A percentile compares a stretch with the other conserved stretches of the same genome.
These are phyloP conservation scores for Corythaeola cristata DNA, from an alignment of 2,113 vertebrate genomes.

Conservation along the genomic window DNA sequence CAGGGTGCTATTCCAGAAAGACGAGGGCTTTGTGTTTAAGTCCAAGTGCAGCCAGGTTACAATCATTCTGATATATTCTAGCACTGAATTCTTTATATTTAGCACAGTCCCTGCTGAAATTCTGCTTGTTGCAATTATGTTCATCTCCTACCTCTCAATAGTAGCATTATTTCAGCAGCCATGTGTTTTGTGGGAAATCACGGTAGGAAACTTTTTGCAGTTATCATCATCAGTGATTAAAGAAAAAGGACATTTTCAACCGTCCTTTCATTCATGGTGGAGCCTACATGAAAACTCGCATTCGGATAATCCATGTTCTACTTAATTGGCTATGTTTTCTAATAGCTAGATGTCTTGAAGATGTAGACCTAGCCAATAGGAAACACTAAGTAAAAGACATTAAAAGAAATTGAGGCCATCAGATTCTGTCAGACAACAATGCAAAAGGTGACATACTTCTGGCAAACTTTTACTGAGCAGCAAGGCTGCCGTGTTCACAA, in stretches of 20 bases:
- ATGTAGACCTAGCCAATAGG: not conserved
- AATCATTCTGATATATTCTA: not conserved
- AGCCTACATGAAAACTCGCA: not conserved
- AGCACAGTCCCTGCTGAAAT: not conserved
- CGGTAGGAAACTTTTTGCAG: not conserved
- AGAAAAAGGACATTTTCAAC: not conserved
- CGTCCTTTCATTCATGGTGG: not conserved
- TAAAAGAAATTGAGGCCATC: not conserved
- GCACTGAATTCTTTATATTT: not conserved
- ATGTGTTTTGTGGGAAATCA: not conserved
- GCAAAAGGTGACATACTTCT: not conserved
- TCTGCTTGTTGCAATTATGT: not conserved
- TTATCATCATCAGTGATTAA: not conserved
- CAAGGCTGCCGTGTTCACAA: not conserved
- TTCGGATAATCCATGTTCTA: not conserved
- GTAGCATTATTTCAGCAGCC: not conserved
- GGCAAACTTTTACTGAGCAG: not conserved
- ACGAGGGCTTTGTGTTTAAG: not conserved
- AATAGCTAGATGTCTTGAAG: not conserved
- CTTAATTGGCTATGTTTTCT: not conserved
- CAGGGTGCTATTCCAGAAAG: not conserved
- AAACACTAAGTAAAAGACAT: not conserved
- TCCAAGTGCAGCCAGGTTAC: not conserved
- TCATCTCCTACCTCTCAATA: not conserved
- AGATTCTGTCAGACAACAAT: not conserved